Base-by-base conservation (phyloP, 53 echinoderm and acorn worm species). In the Zoroaster sp. region DNA sequence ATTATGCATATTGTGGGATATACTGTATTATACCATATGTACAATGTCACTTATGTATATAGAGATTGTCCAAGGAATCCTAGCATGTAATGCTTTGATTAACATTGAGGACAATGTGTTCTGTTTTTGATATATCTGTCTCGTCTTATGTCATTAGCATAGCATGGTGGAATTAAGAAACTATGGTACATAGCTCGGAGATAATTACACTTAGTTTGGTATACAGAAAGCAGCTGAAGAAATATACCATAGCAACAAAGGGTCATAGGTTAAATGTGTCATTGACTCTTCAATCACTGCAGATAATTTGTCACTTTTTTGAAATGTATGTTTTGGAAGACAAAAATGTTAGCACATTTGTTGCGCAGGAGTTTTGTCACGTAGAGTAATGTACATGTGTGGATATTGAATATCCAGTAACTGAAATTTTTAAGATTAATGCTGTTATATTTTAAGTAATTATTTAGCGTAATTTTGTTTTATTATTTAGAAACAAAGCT, bases 181-280 rank as follows among this genome's bases (percentile, higher is more conserved):
- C 28, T 14, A 33, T 68, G 82, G 68, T 40, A 18, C 30, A 28
- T 44, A 43, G 69, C n/a, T 12, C 21, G 59, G 38, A 42, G 43
- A 68, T 68, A 66, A 53, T 82, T 67, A 45, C 83, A 67, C 34
- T 34, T 43, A 49, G 54, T 21, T 85, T 34, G 33, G 44, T 85
- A 66, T 85, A 71, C 38, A 70, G 70, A 70, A 71, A n/a, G 85
- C 85, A 85, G 85, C 85, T 85, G 85, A 85, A 49, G 71, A 70
- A 52, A 17, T 55, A 78, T 78, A 59, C 59, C 38, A 51, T 82
- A 82, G 71, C 85, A 69, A 85, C 71, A 21, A 35, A 67, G 69
- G 71, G 81, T 81, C 81, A 32, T 81, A 81, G 81, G 81, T 81
- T 28, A 81, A 42, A 40, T 69, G 70, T 21, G 33, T 55, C 9